Conservation (phyloP, 2,888 invertebrate species). For the Oligia strigilis region DNA sequence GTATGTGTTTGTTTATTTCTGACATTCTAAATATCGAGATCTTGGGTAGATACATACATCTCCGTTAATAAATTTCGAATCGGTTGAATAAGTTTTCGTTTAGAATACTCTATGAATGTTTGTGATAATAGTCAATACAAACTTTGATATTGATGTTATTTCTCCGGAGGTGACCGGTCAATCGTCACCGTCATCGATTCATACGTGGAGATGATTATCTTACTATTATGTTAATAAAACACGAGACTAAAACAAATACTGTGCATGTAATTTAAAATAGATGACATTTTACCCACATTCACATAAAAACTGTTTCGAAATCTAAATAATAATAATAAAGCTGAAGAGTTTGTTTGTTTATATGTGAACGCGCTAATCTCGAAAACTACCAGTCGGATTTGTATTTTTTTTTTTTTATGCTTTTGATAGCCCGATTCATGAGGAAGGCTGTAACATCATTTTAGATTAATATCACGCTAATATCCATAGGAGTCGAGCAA, state of each 20-base stretch:
- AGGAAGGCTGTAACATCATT: too few relatives aligned
- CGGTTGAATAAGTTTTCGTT: background rate
- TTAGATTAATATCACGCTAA: too few relatives aligned
- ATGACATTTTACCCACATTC: background rate
- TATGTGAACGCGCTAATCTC: too few relatives aligned
- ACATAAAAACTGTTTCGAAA: background rate
- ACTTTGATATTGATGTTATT: slow-evolving; percentile 21
- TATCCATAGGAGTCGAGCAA: too few relatives aligned
- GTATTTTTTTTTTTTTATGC: too few relatives aligned
- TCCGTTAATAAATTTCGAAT: background rate
- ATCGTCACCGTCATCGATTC: slow-evolving; percentile 20
- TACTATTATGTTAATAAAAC: background rate
- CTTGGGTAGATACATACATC: background rate
- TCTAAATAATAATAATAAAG: too few relatives aligned
- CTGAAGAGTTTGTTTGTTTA: too few relatives aligned
- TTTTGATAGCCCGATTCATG: too few relatives aligned
- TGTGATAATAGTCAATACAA: background rate
- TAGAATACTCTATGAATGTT: background rate
- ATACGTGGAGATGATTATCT: slow-evolving; percentile 14
- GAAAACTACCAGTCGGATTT: too few relatives aligned
- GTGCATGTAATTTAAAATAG: background rate
- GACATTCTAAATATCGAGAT: background rate
- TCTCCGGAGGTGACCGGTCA: slow-evolving; percentile 24
- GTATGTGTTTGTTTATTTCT: background rate
- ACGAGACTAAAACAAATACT: slow-evolving; percentile 12